Base-by-base conservation (phyloP, 2,888 invertebrate genomes). In the Actias luna region DNA sequence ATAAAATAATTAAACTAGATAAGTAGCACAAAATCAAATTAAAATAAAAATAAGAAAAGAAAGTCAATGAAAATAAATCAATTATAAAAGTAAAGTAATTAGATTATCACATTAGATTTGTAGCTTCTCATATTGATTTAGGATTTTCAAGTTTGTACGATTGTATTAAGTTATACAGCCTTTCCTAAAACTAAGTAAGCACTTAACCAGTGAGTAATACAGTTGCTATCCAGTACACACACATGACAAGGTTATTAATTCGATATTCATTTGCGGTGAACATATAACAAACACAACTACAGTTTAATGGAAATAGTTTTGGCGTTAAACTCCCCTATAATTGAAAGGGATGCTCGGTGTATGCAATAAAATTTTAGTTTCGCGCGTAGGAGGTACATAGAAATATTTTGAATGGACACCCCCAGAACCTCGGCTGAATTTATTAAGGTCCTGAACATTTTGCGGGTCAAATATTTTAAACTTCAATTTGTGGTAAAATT, bases 271-370 rank as follows among this genome's bases (percentile, higher is more conserved):
- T 50, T 25, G 46, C 46, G 46, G 46, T 50, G 46, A 50, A 22
- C 46, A 25, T 50, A 50, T 50, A 12, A 25, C 46, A 12, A 50
- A 25, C 22, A 50, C 46, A 50, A 25, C 22, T 50, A 25, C 4
- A 46, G 46, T 46, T 25, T 84, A 85, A 85, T 82, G 78, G 82
- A 83, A 86, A 84, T 85, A 85, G 85, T 87, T 86, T 79, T 64
- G 78, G 84, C 83, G 86, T 85, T 84, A 83, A 85, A 77, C 85
- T 80, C 82, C 83, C 68, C 60, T 76, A 77, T 62, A 62, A 62
- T 76, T 80, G 78, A 81, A 86, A 84, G 80, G 83, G 87, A 75
- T 77, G 69, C 69, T 74, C 73, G 71, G 70, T 70, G 78, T 74
- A 82, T 80, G 80, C 76, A 75, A 77, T 77, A 77, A 80, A 83